phyloP scores from a whole-genome alignment of 2,888 invertebrate species.

The Acholoe squamosa region DNA sequence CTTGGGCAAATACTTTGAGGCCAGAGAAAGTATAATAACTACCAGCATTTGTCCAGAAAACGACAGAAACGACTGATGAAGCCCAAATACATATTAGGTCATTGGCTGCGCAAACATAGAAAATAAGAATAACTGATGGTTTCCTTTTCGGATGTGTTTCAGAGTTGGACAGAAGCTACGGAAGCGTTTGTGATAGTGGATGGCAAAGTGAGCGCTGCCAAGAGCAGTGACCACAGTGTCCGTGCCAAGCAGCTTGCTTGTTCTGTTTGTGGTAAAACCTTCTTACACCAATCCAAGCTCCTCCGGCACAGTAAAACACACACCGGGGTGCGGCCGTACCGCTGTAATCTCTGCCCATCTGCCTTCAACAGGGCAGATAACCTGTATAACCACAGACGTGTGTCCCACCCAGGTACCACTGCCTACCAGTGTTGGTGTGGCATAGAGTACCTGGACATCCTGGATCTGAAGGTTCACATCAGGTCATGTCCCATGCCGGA shows the following conservation, averaged over 20 bases:
- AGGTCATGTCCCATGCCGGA: neutral
- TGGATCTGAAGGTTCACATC: neutral
- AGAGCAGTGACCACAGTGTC: neutral
- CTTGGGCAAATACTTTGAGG: too few relatives aligned
- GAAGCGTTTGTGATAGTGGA: neutral
- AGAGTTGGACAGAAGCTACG: conserved; percentile 8
- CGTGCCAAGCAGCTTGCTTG: neutral
- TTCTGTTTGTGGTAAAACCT: neutral
- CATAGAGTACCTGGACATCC: neutral
- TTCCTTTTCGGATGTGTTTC: conserved; percentile 39
- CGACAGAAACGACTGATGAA: too few relatives aligned
- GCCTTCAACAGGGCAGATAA: conserved; percentile 42
- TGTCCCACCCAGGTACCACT: neutral
- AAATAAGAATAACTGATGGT: conserved; percentile 8
- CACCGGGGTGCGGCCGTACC: neutral
- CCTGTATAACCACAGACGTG: conserved; percentile 38
- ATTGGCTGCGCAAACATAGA: neutral
- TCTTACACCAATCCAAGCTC: conserved; percentile 25
- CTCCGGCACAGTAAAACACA: conserved; percentile 37
- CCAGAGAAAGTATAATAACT: too few relatives aligned
- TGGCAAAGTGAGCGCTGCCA: neutral
- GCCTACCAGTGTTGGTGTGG: conserved; percentile 46
- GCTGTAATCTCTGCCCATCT: conserved; percentile 7
- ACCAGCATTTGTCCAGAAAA: too few relatives aligned
- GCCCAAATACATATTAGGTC: too few relatives aligned